Percentiles rank a stretch among this genome's conserved stretches.
Conservation (phyloP, 92 coral and sea anemone genomes). For the Heteractis magnifica region DNA sequence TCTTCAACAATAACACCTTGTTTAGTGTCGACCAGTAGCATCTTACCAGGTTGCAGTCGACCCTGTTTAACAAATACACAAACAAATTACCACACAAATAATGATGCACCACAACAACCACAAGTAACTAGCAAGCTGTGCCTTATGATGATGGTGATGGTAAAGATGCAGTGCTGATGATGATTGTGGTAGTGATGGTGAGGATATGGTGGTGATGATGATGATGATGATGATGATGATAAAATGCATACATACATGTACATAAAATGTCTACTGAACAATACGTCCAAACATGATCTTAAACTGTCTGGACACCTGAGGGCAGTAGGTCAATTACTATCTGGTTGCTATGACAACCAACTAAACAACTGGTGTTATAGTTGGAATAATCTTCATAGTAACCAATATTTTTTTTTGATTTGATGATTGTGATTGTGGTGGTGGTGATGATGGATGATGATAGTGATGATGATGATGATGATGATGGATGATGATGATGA, state of each 20-base stretch:
- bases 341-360: constrained; percentile 83
- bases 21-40: constrained; percentile 86
- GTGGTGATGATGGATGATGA: too few relatives aligned
- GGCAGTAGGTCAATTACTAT: constrained; percentile 42
- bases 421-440: too few relatives aligned
- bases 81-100: neutral
- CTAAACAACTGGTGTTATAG: constrained; percentile 36
- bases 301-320: constrained; percentile 86
- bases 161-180: too few relatives aligned
- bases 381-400: constrained; percentile 47
- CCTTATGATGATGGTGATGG: too few relatives aligned
- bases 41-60: constrained; percentile 88
- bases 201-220: too few relatives aligned
- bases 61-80: constrained; percentile 52
- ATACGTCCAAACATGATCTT: constrained; percentile 82
- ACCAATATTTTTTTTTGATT: constrained; percentile 31
- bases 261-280: constrained; percentile 61
- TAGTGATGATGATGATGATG: too few relatives aligned
- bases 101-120: too few relatives aligned
- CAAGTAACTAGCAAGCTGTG: too few relatives aligned
- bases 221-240: neutral
- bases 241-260: neutral
- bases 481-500: too few relatives aligned
- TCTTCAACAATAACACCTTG: constrained; percentile 76
- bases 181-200: too few relatives aligned